Base-by-base conservation (phyloP, 1,140 invertebrate genomes). In the Ylistrum balloti region DNA sequence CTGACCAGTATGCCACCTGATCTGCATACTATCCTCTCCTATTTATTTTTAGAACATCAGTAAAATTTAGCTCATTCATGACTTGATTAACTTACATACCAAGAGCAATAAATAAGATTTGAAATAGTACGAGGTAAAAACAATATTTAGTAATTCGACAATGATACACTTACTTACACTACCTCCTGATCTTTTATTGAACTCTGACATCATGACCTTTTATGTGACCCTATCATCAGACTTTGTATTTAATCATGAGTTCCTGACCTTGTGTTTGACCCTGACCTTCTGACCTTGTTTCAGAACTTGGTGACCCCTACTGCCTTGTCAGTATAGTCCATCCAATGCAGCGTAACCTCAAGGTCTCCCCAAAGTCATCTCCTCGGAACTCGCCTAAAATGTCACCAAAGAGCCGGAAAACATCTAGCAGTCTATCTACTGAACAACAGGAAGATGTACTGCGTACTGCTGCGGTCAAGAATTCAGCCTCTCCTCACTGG, bases 401-500 rank as follows among this genome's bases (percentile, higher is more conserved):
- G n/a, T 91, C 91, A 22, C 91, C 92, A 0, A 89, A 45, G 20
- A 17, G 22, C 10, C 35, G 33, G 33, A 92, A 90, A 88, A 33
- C 33, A 35, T 88, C 88, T 10, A 32, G 88, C 13, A 86, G 86
- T 17, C 38, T 35, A 28, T 33, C 88, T 32, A 86, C 33, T 17
- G 32, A 88, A 38, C 45, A 91, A 85, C 33, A 85, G 33, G 48
- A 90, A 7, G 90, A 92, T 33, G 90, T 93, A 15, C 38, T 90
- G 20, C 86, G 89, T 41, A 93, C 94, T 17, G 91, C 90, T n/a
- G 89, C 91, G 20, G 90, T 92, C 15, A 93, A 92, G 56, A 86
- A 90, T 22, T 90, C 86, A 0, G 45, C 88, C 5, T 85, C 92
- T 33, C 93, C 93, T 0, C 93, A 94, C 87, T 95, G 94, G 94